These are phyloP conservation scores for Cryptotermes secundus DNA, from an alignment of 1,140 invertebrate genomes.

Conservation along the genomic window DNA sequence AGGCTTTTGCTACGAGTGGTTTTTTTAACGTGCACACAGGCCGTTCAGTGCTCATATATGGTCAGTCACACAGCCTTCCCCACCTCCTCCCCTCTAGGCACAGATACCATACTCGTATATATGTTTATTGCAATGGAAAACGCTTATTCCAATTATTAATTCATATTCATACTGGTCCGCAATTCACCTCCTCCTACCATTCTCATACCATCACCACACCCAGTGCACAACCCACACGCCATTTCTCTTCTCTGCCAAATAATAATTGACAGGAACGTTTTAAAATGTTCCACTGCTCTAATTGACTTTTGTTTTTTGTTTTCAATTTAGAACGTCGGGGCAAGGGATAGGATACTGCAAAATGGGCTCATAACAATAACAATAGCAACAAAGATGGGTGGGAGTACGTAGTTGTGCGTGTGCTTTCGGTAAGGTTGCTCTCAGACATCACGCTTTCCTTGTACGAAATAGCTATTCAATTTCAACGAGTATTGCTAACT, in stretches of 20 bases:
- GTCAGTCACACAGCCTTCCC: not conserved
- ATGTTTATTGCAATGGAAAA: conserved; percentile 20
- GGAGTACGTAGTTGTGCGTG: not conserved
- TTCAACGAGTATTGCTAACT: too few species aligned
- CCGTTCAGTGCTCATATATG: conserved; percentile 11
- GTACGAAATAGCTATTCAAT: too few species aligned
- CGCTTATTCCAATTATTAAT: conserved; percentile 20
- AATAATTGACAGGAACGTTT: conserved; percentile 19
- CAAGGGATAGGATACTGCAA: not conserved
- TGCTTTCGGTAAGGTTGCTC: not conserved
- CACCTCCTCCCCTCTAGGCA: not conserved
- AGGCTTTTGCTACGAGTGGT: conserved; percentile 13
- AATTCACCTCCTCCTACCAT: not conserved
- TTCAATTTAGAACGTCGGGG: not conserved
- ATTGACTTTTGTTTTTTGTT: conserved; percentile 20
- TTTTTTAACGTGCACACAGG: conserved; percentile 1
- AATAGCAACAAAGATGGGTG: not conserved
- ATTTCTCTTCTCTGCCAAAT: conserved; percentile 16
- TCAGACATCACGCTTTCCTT: too few species aligned
- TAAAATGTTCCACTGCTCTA: conserved; percentile 16
- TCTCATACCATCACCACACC: not conserved
- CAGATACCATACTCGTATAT: conserved; percentile 20
- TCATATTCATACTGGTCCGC: not conserved
- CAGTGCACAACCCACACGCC: not conserved
- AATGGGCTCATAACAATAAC: not conserved